Conservation (phyloP, 2,888 invertebrate genomes). For the Ochropleura plecta region DNA sequence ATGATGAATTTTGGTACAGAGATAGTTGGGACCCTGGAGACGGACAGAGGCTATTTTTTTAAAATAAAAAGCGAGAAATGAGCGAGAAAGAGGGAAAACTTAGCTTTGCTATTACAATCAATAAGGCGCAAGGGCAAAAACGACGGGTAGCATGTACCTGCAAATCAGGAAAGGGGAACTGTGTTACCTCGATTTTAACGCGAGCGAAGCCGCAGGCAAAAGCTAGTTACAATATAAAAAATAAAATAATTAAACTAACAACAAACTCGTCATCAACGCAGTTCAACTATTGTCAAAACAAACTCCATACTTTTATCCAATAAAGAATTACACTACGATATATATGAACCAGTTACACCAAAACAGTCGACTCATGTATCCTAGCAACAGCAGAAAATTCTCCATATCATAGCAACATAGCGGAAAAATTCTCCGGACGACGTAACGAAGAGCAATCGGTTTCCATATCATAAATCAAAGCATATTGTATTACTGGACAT, state of each 20-base stretch:
- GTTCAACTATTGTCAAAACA: conserved; percentile 1
- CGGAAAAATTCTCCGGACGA: conserved; percentile 78
- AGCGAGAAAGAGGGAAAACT: too few species aligned
- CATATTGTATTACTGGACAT: conserved; percentile 79
- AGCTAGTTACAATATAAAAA: too few species aligned
- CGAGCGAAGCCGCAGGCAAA: too few species aligned
- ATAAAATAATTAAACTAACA: neutral
- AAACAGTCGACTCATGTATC: conserved; percentile 78
- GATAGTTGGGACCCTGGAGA: too few species aligned
- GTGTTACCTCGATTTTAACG: too few species aligned
- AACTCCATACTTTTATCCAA: conserved; percentile 16
- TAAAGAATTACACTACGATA: conserved; percentile 47
- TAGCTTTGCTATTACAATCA: too few species aligned
- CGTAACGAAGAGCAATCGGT: conserved; percentile 84
- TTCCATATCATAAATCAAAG: conserved; percentile 83
- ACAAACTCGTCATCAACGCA: neutral
- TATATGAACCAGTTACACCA: conserved; percentile 58
- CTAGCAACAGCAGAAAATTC: conserved; percentile 79
- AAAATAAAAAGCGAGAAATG: too few species aligned
- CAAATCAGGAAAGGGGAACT: too few species aligned
- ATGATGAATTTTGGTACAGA: too few species aligned
- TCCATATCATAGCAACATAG: conserved; percentile 71
- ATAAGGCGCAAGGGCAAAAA: too few species aligned
- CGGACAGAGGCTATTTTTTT: too few species aligned
- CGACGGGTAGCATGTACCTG: too few species aligned